Conservation (phyloP, 2,888 invertebrate genomes). For the Palloptera scutellata region DNA sequence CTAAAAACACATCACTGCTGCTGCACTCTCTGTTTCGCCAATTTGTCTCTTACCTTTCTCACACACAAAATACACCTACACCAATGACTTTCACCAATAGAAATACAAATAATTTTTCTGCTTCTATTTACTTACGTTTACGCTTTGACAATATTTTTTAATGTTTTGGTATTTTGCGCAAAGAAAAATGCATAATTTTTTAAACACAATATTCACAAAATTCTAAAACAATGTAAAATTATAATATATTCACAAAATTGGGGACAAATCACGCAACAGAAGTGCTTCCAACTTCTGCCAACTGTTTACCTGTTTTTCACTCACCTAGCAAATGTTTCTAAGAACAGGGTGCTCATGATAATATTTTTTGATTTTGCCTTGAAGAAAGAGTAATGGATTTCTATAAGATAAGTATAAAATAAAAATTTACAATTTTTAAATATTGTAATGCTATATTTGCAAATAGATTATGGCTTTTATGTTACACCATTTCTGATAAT, state of each 20-base stretch:
- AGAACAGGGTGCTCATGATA: constrained; percentile 25
- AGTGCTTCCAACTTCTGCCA: constrained; percentile 22
- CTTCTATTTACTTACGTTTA: neutral
- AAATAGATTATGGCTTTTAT: no score
- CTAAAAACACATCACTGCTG: no score
- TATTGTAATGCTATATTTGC: no score
- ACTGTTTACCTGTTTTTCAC: constrained; percentile 14
- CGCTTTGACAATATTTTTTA: neutral
- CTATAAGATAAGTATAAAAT: no score
- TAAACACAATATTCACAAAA: neutral
- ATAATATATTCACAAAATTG: neutral
- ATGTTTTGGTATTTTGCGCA: constrained; percentile 6
- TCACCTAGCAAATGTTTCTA: constrained; percentile 19
- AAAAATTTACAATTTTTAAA: no score
- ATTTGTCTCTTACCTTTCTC: no score
- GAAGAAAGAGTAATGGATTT: no score
- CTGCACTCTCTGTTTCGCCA: no score
- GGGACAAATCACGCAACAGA: neutral
- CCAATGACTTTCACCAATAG: no score
- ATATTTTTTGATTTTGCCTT: no score
- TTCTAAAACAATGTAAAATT: neutral
- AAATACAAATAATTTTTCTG: no score
- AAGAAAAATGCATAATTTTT: constrained; percentile 28
- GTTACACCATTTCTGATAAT: neutral
- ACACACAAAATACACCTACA: no score